phyloP scores from a whole-genome alignment of 2,113 vertebrate genomes.

The Apodemus sylvaticus region DNA sequence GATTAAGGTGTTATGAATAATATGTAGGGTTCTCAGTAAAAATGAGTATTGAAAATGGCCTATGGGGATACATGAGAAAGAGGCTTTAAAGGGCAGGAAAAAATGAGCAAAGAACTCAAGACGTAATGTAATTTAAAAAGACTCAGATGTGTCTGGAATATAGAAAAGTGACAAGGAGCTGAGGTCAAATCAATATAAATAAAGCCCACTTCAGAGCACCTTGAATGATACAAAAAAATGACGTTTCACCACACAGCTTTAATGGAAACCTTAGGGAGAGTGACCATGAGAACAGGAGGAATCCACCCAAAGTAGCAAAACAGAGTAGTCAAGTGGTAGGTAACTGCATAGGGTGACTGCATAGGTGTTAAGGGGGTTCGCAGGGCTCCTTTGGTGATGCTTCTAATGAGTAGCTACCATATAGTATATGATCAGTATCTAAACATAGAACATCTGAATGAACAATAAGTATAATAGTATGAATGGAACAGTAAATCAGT shows the following conservation, averaged over 20 bases:
- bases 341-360: neutral
- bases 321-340: neutral
- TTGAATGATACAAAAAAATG: neutral
- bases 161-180: neutral
- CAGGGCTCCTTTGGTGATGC: neutral
- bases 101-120: neutral
- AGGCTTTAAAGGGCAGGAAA: neutral
- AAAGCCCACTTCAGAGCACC: neutral
- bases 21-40: neutral
- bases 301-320: neutral
- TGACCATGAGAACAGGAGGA: neutral
- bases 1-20: neutral
- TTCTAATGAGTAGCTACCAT: neutral
- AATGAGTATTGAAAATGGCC: neutral
- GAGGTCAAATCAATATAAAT: neutral
- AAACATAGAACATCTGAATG: neutral
- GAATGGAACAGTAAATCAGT: neutral
- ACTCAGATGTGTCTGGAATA: neutral
- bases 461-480: neutral
- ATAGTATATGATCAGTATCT: neutral
- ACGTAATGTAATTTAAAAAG: neutral
- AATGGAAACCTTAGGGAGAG: neutral
- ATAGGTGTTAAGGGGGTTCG: neutral
- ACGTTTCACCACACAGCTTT: neutral
- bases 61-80: neutral